Percentiles rank a stretch among this genome's conserved stretches.
Evolutionary conservation across 2,797 vertebrate genomes (phyloP).

Genomic region (Nasua narica): DNA sequence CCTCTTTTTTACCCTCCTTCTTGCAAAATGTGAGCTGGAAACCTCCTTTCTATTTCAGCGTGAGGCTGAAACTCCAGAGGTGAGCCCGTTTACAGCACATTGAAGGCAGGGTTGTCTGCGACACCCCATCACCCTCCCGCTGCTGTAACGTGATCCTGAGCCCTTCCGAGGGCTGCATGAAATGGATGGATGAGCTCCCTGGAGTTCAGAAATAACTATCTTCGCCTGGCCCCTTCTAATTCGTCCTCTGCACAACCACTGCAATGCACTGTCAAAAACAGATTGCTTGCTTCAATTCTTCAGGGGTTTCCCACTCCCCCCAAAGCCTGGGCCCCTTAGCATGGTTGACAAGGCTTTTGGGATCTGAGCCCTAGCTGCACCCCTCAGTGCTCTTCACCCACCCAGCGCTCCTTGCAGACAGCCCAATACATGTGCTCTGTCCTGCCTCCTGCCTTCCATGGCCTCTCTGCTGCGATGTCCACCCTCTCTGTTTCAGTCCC

Average conservation of each 20-base stretch:
- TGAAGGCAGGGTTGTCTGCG: background rate
- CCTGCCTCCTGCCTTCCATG: background rate
- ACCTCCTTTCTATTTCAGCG: background rate
- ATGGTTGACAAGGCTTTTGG: background rate
- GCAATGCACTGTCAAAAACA: background rate
- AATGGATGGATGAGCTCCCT: background rate
- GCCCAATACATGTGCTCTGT: rapidly evolving
- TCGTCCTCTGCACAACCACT: rapidly evolving
- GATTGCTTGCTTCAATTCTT: background rate
- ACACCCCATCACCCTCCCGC: background rate
- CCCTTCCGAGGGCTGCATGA: background rate
- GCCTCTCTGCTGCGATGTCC: background rate
- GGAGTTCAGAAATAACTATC: background rate
- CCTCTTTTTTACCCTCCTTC: background rate
- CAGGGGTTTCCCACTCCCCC: background rate
- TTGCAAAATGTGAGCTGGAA: background rate
- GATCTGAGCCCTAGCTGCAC: background rate
- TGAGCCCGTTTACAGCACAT: background rate
- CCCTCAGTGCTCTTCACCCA: background rate
- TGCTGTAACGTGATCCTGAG: rapidly evolving
- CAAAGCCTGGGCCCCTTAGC: background rate
- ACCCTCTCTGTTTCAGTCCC: background rate
- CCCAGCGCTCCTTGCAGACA: no score
- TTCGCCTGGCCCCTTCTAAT: background rate
- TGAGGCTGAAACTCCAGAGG: background rate